These are phyloP conservation scores for Drosophila saltans DNA, from an alignment of 1,140 invertebrate genomes.

Conservation along the genomic window DNA sequence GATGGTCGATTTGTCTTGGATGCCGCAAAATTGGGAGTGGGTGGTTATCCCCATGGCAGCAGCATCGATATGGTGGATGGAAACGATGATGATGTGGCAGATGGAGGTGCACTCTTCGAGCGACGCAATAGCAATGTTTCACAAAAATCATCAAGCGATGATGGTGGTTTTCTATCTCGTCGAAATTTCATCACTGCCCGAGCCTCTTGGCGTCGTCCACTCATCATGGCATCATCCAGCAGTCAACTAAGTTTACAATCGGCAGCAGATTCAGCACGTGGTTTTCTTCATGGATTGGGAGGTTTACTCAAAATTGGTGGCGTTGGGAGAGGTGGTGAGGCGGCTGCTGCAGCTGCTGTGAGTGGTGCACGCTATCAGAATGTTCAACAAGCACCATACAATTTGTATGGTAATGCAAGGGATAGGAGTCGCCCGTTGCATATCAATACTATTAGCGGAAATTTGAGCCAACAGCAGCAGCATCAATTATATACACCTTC, in stretches of 20 bases:
- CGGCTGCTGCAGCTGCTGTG: conserved; percentile 18
- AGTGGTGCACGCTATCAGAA: conserved; percentile 74
- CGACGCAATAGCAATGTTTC: conserved; percentile 86
- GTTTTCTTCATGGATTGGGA: conserved; percentile 72
- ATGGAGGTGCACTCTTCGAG: conserved; percentile 78
- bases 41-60: conserved; percentile 40
- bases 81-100: background rate
- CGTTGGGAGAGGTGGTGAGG: conserved; percentile 13
- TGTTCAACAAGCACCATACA: conserved; percentile 63
- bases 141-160: conserved; percentile 90
- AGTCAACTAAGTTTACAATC: conserved; percentile 88
- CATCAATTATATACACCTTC: conserved; percentile 83
- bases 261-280: conserved; percentile 73
- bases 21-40: conserved; percentile 37
- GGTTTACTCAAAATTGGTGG: conserved; percentile 67
- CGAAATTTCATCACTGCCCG: conserved; percentile 83
- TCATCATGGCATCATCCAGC: conserved; percentile 85
- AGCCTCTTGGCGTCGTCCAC: conserved; percentile 87
- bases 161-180: conserved; percentile 90
- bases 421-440: conserved; percentile 66
- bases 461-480: conserved; percentile 77
- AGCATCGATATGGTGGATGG: conserved; percentile 70
- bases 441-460: conserved; percentile 77
- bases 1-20: conserved; percentile 89
- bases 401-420: conserved; percentile 56